Evolutionary conservation across 2,888 invertebrate species (phyloP), one percentile per base, ranked within the genome.

Genomic region (Drosophila aldrichi): DNA sequence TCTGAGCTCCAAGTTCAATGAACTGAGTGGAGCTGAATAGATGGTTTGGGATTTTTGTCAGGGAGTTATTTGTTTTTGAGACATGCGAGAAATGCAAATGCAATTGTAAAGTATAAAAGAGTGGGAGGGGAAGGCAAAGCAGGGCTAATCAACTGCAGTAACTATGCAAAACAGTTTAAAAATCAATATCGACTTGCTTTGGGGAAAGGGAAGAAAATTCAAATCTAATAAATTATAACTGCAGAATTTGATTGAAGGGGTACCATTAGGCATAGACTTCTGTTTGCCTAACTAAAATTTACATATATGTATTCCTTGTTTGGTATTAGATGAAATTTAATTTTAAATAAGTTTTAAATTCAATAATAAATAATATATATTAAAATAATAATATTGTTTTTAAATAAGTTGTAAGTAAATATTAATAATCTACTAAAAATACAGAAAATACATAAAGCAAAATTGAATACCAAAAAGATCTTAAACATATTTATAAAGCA

Each of bases 1-100:
- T 60, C 59, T 54, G 44, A 32, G 34, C 16, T 7, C 18, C 44
- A 58, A 74, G 79, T 81, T 80, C 79, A 80, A 67, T 61, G 79
- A 78, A 78, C 79, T 63, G 54, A 14, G 32, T 51, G n/a, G 16
- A 38, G 12, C 36, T 8, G n/a, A 0, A n/a, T 6, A 20, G 10
- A 29, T 14, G 52, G 51, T 60, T 12, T 1, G 55, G 38, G 22
- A 49, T 25, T 56, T 43, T 48, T n/a, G 51, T 20, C 41, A 22
- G n/a, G 20, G 49, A 63, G 54, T 56, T 51, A 73, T 56, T 59
- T 62, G 12, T 41, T 59, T 67, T 29, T 14, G 38, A 55, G 40
- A 16, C 44, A 29, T 22, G 40, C 38, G n/a, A 55, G 34, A 44
- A 57, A 57, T 34, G 48, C 70, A 60, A 60, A 38, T 55, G 49